These are phyloP conservation scores for Gari tellinella DNA, from an alignment of 2,888 invertebrate genomes.

Conservation along the genomic window DNA sequence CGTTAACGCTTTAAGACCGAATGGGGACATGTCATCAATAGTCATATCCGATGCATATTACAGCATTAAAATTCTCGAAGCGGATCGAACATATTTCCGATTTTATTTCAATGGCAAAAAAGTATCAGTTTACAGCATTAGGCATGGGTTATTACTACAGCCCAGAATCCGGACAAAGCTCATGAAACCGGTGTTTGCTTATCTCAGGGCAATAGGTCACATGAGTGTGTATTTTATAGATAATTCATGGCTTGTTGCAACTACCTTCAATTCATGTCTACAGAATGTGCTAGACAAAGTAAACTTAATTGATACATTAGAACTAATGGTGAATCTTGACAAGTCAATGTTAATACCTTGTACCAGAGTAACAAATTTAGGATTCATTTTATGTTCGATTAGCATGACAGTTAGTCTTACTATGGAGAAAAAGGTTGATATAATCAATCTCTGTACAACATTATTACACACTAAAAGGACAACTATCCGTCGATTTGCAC, in stretches of 20 bases:
- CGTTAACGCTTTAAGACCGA: constrained; percentile 14
- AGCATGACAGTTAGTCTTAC: constrained; percentile 40
- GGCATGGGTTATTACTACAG: constrained; percentile 46
- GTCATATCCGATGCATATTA: constrained; percentile 52
- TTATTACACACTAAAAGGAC: not conserved
- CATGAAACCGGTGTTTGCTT: constrained; percentile 54
- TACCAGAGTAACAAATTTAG: constrained; percentile 23
- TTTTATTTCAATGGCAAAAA: constrained; percentile 36
- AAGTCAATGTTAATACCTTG: constrained; percentile 45
- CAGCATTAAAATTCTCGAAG: constrained; percentile 27
- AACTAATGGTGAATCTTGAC: constrained; percentile 33
- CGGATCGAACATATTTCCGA: constrained; percentile 24
- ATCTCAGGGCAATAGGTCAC: constrained; percentile 33
- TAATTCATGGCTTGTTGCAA: constrained; percentile 35
- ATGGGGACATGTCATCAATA: constrained; percentile 25
- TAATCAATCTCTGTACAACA: constrained; percentile 6
- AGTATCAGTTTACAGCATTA: constrained; percentile 35
- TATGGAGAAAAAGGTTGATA: constrained; percentile 34
- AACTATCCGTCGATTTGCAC: constrained; percentile 31
- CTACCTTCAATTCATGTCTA: constrained; percentile 15
- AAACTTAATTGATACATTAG: constrained; percentile 11
- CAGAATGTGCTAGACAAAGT: constrained; percentile 20
- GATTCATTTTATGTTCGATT: constrained; percentile 41
- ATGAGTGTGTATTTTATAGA: constrained; percentile 49
- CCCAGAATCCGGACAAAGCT: constrained; percentile 55